phyloP scores from a whole-genome alignment of 1,140 invertebrate genomes.

The Macrobrachium rosenbergii region DNA sequence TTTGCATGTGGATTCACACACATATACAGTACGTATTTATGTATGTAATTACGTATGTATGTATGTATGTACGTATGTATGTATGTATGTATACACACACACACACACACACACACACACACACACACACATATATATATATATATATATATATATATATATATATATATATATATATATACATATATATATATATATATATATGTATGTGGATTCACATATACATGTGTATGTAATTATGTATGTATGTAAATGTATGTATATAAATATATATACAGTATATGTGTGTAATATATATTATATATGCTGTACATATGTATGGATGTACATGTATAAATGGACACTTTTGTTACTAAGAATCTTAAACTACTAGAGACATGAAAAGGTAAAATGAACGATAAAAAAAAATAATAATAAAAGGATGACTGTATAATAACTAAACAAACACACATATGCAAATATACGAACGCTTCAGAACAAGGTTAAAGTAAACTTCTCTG shows the following conservation, averaged over 20 bases:
- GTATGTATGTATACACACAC: neutral
- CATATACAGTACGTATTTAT: too few relatives aligned
- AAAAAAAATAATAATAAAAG: too few relatives aligned
- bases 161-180: conserved; percentile 16
- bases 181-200: neutral
- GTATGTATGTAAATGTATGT: conserved; percentile 1
- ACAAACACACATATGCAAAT: too few relatives aligned
- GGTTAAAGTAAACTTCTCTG: too few relatives aligned
- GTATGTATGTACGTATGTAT: conserved; percentile 8
- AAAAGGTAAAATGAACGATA: too few relatives aligned
- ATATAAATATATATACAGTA: conserved; percentile 1
- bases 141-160: conserved; percentile 17
- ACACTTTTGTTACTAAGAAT: too few relatives aligned
- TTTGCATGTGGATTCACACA: too few relatives aligned
- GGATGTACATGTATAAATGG: neutral
- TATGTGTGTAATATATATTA: too few relatives aligned
- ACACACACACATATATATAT: neutral
- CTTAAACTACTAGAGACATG: too few relatives aligned
- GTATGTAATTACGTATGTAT: neutral
- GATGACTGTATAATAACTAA: too few relatives aligned
- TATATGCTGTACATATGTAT: too few relatives aligned
- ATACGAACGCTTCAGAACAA: too few relatives aligned
- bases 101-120: neutral
- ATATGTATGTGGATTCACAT: neutral
- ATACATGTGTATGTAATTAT: neutral